Percentiles rank a stretch among this genome's conserved stretches.
Conservation (phyloP, 1,140 invertebrate genomes). For the Argopecten irradians region DNA sequence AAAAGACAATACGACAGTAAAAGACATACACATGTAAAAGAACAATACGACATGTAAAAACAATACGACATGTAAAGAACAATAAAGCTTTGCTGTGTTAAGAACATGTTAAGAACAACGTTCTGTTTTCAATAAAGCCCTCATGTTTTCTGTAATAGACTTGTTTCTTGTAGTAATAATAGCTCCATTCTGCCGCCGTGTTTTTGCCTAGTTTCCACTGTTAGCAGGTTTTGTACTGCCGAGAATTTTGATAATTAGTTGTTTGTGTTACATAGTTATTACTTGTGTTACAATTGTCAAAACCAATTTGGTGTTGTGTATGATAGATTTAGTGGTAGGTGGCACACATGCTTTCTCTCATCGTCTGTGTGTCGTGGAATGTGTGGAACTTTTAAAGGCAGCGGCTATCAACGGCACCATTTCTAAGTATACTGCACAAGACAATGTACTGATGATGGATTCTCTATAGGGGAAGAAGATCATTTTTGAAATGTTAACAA, state of each 20-base stretch:
- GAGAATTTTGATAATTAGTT: constrained; percentile 11
- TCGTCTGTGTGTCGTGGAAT: neutral
- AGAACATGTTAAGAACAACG: too few species aligned
- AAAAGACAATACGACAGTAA: too few species aligned
- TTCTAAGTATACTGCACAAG: too few species aligned
- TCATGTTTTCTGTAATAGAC: neutral
- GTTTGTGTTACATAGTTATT: constrained; percentile 12
- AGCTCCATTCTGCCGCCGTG: neutral
- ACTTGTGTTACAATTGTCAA: constrained; percentile 1
- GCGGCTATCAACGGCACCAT: too few species aligned
- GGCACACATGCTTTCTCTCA: neutral
- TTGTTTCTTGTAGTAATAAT: neutral
- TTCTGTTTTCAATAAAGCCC: neutral
- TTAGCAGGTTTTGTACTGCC: neutral
- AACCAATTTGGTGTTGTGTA: neutral
- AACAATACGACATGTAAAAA: too few species aligned
- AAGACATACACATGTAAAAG: too few species aligned
- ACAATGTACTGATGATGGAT: too few species aligned
- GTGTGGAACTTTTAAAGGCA: too few species aligned
- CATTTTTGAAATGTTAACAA: too few species aligned
- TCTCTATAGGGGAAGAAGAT: too few species aligned
- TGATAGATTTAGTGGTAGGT: neutral
- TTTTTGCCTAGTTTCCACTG: neutral
- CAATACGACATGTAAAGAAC: too few species aligned
- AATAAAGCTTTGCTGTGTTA: too few species aligned